phyloP scores from a whole-genome alignment of 1,140 invertebrate genomes.

The Eurosta solidaginis region DNA sequence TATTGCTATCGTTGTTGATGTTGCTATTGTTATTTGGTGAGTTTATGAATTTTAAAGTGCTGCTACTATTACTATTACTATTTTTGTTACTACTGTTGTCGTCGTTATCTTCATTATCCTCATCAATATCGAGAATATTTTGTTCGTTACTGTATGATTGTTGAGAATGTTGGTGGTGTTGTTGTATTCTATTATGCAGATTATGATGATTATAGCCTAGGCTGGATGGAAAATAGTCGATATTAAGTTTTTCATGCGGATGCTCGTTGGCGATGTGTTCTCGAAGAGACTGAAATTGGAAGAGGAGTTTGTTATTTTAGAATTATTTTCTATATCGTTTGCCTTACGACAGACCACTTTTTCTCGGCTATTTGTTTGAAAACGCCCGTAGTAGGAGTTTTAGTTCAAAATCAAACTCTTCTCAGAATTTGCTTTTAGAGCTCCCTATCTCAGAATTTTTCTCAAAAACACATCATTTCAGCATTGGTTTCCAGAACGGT shows the following conservation, averaged over 20 bases:
- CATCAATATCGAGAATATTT: neutral
- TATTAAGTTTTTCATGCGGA: constrained; percentile 59
- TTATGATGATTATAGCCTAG: constrained; percentile 42
- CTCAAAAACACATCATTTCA: no score
- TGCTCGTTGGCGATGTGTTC: constrained; percentile 68
- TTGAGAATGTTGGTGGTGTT: constrained; percentile 14
- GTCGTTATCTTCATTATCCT: constrained; percentile 44
- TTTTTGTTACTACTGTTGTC: constrained; percentile 45
- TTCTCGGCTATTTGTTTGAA: no score
- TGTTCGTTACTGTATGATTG: neutral
- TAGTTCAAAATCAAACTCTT: no score
- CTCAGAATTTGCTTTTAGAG: no score
- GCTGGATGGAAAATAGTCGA: constrained; percentile 46
- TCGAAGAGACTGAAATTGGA: constrained; percentile 60
- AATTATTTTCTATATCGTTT: no score
- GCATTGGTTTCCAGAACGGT: no score
- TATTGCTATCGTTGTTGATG: constrained; percentile 40
- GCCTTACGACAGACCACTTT: no score
- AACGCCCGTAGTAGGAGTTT: no score
- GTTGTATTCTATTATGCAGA: constrained; percentile 32
- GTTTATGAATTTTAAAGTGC: neutral
- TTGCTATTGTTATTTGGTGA: constrained; percentile 39
- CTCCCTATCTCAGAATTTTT: no score
- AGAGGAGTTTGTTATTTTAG: neutral
- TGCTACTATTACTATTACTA: constrained; percentile 43